These are phyloP conservation scores for Psilanteris sp. DNA, from an alignment of 1,140 invertebrate genomes.

Conservation along the genomic window DNA sequence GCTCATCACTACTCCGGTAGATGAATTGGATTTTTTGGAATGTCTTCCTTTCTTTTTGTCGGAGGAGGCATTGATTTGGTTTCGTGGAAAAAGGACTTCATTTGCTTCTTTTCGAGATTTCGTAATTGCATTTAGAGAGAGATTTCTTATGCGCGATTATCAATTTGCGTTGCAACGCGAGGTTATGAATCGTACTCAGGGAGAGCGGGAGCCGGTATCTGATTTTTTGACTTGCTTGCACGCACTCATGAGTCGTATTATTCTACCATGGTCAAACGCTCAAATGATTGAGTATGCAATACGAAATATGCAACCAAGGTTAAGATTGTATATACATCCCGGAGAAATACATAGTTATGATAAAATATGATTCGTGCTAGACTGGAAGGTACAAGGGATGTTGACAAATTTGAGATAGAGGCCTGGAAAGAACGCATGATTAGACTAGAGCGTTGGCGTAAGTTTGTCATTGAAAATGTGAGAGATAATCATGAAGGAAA, in stretches of 20 bases:
- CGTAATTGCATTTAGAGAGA: not conserved
- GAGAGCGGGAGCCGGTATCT: too few species aligned
- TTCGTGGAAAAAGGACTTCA: not conserved
- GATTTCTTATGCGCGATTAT: too few species aligned
- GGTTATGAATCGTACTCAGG: constrained; percentile 2
- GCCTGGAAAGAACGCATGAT: not conserved
- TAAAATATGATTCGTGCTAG: not conserved
- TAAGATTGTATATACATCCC: not conserved
- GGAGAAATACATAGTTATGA: not conserved
- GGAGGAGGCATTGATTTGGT: constrained; percentile 13
- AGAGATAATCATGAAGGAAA: constrained; percentile 1
- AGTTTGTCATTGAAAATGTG: not conserved
- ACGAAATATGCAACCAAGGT: constrained; percentile 7
- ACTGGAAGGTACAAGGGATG: not conserved
- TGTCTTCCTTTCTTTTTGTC: too few species aligned
- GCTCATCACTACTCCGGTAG: too few species aligned
- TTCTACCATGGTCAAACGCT: constrained; percentile 7
- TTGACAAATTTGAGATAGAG: not conserved
- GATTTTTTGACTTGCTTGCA: constrained; percentile 6
- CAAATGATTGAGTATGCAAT: constrained; percentile 4
- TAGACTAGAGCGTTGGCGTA: not conserved
- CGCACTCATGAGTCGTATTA: not conserved
- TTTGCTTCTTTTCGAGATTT: constrained; percentile 2
- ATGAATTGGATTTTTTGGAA: constrained; percentile 16
- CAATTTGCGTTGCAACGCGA: constrained; percentile 1